Percentiles rank a stretch among this genome's conserved stretches.
Conservation (phyloP, 2,113 vertebrate species). For the Mugil cephalus region DNA sequence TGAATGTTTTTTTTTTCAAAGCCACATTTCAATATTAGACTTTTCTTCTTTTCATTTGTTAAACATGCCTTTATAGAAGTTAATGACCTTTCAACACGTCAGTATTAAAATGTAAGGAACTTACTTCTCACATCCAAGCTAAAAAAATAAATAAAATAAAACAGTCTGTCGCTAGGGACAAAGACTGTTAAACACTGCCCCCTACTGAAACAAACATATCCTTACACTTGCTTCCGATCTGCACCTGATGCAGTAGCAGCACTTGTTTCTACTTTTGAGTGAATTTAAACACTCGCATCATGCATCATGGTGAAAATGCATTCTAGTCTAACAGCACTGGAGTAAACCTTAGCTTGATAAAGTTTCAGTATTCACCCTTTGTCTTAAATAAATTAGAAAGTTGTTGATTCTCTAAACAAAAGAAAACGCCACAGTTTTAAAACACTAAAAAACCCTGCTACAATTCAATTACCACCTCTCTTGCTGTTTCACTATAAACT, state of each 20-base stretch:
- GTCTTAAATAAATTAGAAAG: too few relatives aligned
- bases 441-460: too few relatives aligned
- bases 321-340: too few relatives aligned
- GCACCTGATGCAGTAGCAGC: neutral
- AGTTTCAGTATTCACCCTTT: too few relatives aligned
- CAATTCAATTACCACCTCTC: too few relatives aligned
- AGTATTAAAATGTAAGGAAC: neutral
- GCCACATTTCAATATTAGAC: neutral
- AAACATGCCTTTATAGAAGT: neutral
- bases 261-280: too few relatives aligned
- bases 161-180: rapidly evolving
- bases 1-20: neutral
- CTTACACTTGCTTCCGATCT: conserved; percentile 18
- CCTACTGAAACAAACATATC: conserved; percentile 47
- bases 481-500: too few relatives aligned
- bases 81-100: conserved; percentile 25
- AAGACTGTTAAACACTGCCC: conserved; percentile 71
- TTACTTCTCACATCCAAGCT: neutral
- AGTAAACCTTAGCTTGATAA: too few relatives aligned
- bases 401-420: too few relatives aligned
- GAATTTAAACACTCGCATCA: too few relatives aligned
- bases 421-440: too few relatives aligned
- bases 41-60: conserved; percentile 3
- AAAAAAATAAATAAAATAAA: neutral
- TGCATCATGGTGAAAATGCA: too few relatives aligned